These are phyloP conservation scores for Cheumatopsyche charites DNA, from an alignment of 1,140 invertebrate genomes.

Conservation along the genomic window DNA sequence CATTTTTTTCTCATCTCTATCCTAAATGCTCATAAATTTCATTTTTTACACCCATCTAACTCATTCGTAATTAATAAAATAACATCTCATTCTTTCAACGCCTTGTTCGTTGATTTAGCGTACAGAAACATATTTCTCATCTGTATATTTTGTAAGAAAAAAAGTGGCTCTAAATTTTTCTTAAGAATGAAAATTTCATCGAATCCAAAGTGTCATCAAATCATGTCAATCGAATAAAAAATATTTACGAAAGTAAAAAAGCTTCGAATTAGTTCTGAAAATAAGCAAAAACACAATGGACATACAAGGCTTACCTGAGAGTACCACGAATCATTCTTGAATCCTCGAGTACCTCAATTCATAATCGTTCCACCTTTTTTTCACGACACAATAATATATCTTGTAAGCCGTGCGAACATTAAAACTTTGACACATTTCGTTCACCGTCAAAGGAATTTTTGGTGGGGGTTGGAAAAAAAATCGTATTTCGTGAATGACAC, in stretches of 20 bases:
- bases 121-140: too few species aligned
- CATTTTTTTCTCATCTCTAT: not conserved
- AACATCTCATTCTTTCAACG: too few species aligned
- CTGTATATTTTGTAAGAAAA: not conserved
- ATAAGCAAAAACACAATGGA: constrained; percentile 3
- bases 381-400: constrained; percentile 45
- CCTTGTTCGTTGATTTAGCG: too few species aligned
- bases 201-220: too few species aligned
- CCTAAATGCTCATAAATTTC: too few species aligned
- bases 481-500: constrained; percentile 48
- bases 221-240: too few species aligned
- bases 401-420: constrained; percentile 44
- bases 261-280: too few species aligned
- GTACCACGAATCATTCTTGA: constrained; percentile 21
- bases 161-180: too few species aligned
- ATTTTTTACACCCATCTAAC: too few species aligned
- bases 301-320: constrained; percentile 10
- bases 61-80: too few species aligned
- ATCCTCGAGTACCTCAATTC: constrained; percentile 34
- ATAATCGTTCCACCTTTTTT: constrained; percentile 43
- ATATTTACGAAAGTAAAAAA: not conserved
- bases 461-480: constrained; percentile 35
- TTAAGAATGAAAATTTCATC: too few species aligned
- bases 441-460: constrained; percentile 38
- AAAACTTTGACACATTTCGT: constrained; percentile 48